Evolutionary conservation across 2,888 invertebrate genomes (phyloP).

Genomic region (Polyploca ridens): DNA sequence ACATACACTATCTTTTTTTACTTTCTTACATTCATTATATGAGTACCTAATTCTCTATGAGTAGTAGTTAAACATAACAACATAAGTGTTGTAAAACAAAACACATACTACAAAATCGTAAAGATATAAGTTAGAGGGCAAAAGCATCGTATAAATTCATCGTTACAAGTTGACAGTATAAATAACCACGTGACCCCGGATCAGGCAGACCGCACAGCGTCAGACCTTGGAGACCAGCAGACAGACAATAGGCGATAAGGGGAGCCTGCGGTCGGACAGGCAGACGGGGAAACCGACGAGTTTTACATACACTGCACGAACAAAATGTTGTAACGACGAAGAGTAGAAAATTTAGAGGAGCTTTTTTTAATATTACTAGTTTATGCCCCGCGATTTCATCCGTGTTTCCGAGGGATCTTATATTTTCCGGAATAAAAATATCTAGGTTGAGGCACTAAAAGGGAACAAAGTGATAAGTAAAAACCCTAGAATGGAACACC

Average conservation of each 20-base stretch:
- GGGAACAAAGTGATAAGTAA: too few relatives aligned
- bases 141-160: neutral
- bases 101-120: too few relatives aligned
- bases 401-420: too few relatives aligned
- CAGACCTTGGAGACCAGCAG: constrained; percentile 54
- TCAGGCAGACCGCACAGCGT: constrained; percentile 49
- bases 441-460: too few relatives aligned
- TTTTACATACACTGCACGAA: constrained; percentile 55
- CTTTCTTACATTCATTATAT: too few relatives aligned
- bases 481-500: too few relatives aligned
- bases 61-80: too few relatives aligned
- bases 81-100: too few relatives aligned
- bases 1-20: too few relatives aligned
- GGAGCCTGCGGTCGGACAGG: constrained; percentile 66
- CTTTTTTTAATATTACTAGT: neutral
- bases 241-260: constrained; percentile 72
- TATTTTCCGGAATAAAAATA: too few relatives aligned
- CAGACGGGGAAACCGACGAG: constrained; percentile 55
- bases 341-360: neutral
- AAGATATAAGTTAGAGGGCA: neutral
- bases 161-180: neutral
- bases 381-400: too few relatives aligned
- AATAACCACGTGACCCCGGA: constrained; percentile 31
- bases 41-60: too few relatives aligned
- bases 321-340: constrained; percentile 6